Evolutionary conservation across 1,140 invertebrate species (phyloP).

Genomic region (Drosophila jambulina): DNA sequence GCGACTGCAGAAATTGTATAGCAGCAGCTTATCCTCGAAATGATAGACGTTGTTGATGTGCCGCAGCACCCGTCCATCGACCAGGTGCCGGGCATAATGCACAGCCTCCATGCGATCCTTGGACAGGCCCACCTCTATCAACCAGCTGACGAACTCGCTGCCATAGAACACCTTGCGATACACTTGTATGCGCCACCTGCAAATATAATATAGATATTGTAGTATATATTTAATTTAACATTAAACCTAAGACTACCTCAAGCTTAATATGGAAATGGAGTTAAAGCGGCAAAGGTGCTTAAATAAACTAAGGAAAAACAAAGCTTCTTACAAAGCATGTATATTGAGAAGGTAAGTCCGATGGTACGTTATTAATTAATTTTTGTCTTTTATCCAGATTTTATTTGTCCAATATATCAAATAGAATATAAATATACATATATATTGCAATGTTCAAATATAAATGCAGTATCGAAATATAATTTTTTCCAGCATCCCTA

Average conservation of each 20-base stretch:
- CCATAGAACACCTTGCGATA: slow-evolving; percentile 94
- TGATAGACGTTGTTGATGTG: slow-evolving; percentile 93
- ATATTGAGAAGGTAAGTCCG: neutral
- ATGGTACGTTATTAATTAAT: no score
- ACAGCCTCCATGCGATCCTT: slow-evolving; percentile 91
- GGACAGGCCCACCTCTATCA: slow-evolving; percentile 91
- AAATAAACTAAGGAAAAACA: neutral
- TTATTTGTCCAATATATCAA: neutral
- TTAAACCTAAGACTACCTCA: neutral
- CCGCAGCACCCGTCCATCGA: slow-evolving; percentile 92
- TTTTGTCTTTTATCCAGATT: neutral
- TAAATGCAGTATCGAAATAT: no score
- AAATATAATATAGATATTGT: slow-evolving; percentile 6
- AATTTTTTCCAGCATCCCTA: no score
- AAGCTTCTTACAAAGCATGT: neutral
- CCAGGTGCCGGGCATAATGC: slow-evolving; percentile 92
- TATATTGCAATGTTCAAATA: neutral
- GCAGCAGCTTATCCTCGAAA: slow-evolving; percentile 90
- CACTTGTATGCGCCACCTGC: slow-evolving; percentile 89
- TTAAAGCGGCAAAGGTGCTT: neutral
- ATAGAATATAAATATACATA: neutral
- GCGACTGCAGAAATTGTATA: slow-evolving; percentile 88
- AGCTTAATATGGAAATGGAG: neutral
- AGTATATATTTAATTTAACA: neutral
- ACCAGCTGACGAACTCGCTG: slow-evolving; percentile 93